phyloP scores from a whole-genome alignment of 2,888 invertebrate genomes.

The Caenorhabditis afra region DNA sequence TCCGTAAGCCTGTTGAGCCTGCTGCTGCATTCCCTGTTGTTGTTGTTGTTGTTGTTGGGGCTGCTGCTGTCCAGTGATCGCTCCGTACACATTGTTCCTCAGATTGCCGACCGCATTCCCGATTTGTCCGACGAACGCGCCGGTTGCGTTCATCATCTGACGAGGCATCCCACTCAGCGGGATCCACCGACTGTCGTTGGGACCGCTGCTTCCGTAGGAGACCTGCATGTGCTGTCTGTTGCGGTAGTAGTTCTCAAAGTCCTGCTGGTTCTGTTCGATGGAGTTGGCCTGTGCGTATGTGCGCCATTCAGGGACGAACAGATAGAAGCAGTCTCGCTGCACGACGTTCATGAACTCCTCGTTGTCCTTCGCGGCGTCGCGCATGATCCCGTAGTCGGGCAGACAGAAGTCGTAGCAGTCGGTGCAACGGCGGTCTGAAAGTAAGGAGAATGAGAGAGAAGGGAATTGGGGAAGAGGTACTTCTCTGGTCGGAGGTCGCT shows the following conservation, averaged over 20 bases:
- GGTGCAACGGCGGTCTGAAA: conserved; percentile 73
- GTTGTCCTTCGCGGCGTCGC: conserved; percentile 41
- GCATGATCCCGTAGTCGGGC: conserved; percentile 76
- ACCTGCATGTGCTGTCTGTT: conserved; percentile 61
- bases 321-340: conserved; percentile 77
- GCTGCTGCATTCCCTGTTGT: conserved; percentile 27
- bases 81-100: conserved; percentile 41
- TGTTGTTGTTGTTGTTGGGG: conserved; percentile 24
- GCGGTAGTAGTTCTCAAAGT: conserved; percentile 73
- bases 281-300: conserved; percentile 73
- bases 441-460: too few species aligned
- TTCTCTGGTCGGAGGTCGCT: conserved; percentile 70
- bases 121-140: conserved; percentile 44
- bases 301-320: conserved; percentile 80
- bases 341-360: conserved; percentile 74
- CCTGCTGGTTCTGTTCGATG: conserved; percentile 73
- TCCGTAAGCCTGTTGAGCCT: conserved; percentile 22
- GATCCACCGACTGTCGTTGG: conserved; percentile 56
- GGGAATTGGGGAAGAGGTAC: conserved; percentile 48
- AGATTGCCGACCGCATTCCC: conserved; percentile 41
- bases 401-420: conserved; percentile 79
- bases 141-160: conserved; percentile 51
- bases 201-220: conserved; percentile 40
- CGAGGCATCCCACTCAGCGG: conserved; percentile 48
- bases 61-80: conserved; percentile 20